Evolutionary conservation across 2,113 vertebrate species (phyloP), one percentile per base, ranked within the genome.

Genomic region (Salvelinus alpinus): DNA sequence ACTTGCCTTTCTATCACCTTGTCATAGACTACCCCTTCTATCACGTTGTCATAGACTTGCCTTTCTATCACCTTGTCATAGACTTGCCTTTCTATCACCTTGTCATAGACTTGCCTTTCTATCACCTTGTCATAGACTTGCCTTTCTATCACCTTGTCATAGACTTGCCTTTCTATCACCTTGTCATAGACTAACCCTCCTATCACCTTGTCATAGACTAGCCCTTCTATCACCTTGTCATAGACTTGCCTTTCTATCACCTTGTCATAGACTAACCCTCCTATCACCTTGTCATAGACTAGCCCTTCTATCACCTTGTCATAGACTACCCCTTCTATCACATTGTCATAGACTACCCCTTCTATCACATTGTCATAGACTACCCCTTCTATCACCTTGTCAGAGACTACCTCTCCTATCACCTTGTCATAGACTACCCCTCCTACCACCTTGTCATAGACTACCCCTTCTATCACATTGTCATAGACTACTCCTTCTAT

Each of bases 391-490:
- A 38, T 38, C 34, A 38, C 38, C 38, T 38, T 38, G 38, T 38
- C 38, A 38, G 8, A 71, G 79, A 70, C 73, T 67, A 71, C 44
- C 75, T 47, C 75, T 47, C 20, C 25, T 78, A 80, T 34, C 34
- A 34, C 6, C 34, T 7, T 22, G 1, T 76, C 22, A 11, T 25
- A 64, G 20, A 25, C 64, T 11, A 25, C 25, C 25, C 25, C 64
- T 65, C 29, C 64, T 65, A 13, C 29, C 22, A 13, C 34, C 34
- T 65, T 65, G 22, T 14, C 14, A 54, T 16, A 14, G 34, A 34
- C 34, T 34, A 34, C 1, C 31, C 31, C 31, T 34, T 34, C 5
- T 34, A 34, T 6, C 31, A 34, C 31, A 5, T 12, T 11, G 16
- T 16, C 11, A 62, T 6, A 22, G n/a, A 24, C 64, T 47, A 27